phyloP scores from a whole-genome alignment of 2,888 invertebrate species.

The Noctua fimbriata region DNA sequence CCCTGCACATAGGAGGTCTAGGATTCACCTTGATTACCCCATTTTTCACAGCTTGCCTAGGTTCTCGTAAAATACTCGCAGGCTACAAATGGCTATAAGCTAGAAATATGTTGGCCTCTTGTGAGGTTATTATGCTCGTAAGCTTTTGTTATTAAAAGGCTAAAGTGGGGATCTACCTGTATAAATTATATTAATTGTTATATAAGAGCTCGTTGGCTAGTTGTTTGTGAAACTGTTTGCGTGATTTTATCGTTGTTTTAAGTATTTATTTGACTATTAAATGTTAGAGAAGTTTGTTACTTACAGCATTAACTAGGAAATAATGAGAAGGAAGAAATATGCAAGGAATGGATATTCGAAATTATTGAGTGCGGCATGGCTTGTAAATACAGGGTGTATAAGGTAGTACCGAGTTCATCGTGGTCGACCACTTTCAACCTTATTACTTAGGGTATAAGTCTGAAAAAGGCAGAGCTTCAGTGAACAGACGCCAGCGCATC shows the following conservation, averaged over 20 bases:
- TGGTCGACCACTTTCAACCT: too few species aligned
- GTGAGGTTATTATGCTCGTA: constrained; percentile 37
- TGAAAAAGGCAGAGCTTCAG: too few species aligned
- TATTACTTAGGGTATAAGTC: too few species aligned
- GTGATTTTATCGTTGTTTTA: constrained; percentile 26
- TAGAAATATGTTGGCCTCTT: constrained; percentile 52
- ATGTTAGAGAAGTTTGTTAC: background rate
- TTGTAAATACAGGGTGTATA: background rate
- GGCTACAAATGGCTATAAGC: constrained; percentile 54
- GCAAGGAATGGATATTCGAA: background rate
- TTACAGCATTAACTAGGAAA: background rate
- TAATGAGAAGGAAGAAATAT: background rate
- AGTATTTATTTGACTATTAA: constrained; percentile 25
- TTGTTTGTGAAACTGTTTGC: constrained; percentile 10
- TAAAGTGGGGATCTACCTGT: constrained; percentile 34
- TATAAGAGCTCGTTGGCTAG: constrained; percentile 1
- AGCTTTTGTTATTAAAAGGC: constrained; percentile 48
- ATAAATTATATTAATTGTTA: constrained; percentile 42
- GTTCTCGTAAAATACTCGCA: constrained; percentile 46
- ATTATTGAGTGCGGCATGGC: background rate
- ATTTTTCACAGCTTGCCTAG: constrained; percentile 39
- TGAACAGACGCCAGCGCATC: too few species aligned
- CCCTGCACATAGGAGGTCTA: constrained; percentile 4
- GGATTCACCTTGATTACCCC: constrained; percentile 42
- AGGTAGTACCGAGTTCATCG: too few species aligned